phyloP scores from a whole-genome alignment of 2,888 invertebrate genomes.

The Athalia cordata region DNA sequence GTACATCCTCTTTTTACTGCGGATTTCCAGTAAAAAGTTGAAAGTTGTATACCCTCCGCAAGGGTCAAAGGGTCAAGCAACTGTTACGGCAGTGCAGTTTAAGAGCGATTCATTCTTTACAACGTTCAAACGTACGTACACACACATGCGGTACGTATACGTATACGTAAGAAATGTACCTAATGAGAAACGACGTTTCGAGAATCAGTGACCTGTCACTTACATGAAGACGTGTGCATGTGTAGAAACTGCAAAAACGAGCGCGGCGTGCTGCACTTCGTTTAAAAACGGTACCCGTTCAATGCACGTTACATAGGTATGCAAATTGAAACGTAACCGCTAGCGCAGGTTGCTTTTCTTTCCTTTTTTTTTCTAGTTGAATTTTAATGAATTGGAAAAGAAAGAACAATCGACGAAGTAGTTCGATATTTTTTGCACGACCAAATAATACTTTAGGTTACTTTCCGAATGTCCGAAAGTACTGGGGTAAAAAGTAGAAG shows the following conservation, averaged over 20 bases:
- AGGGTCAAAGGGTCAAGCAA: slow-evolving; percentile 43
- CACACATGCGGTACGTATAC: neutral
- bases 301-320: too few species aligned
- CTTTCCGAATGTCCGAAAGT: too few species aligned
- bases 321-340: too few species aligned
- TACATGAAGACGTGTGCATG: neutral
- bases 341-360: too few species aligned
- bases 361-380: too few species aligned
- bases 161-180: neutral
- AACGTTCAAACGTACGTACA: neutral
- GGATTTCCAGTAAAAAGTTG: slow-evolving; percentile 13
- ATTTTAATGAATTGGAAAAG: neutral
- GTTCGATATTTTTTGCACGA: neutral
- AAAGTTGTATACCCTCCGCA: slow-evolving; percentile 4
- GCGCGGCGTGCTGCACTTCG: slow-evolving; percentile 2
- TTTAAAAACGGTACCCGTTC: slow-evolving; percentile 12
- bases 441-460: too few species aligned
- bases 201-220: slow-evolving; percentile 37
- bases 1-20: slow-evolving; percentile 48
- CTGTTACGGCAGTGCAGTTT: slow-evolving; percentile 32
- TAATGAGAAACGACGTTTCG: slow-evolving; percentile 10
- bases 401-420: neutral
- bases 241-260: neutral
- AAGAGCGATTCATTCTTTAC: slow-evolving; percentile 12
- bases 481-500: too few species aligned